These are phyloP conservation scores for Hipposideros armiger DNA, from an alignment of 2,113 vertebrate genomes.

Conservation along the genomic window DNA sequence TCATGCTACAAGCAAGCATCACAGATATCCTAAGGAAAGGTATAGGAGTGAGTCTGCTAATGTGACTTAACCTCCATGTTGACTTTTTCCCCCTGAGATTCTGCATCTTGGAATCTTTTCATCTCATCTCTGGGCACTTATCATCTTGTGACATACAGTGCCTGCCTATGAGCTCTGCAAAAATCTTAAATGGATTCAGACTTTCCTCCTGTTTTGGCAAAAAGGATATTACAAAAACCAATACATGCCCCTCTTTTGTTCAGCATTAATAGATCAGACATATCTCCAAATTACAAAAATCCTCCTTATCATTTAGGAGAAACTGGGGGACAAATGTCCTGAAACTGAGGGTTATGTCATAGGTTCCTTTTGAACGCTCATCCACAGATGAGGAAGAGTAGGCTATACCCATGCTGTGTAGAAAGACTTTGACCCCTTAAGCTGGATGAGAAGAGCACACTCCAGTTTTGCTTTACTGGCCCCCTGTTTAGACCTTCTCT, in stretches of 20 bases:
- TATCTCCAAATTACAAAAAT: neutral
- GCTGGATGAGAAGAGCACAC: neutral
- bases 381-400: neutral
- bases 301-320: neutral
- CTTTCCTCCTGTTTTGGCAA: slow-evolving; percentile 3
- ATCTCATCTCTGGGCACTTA: neutral
- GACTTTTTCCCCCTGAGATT: neutral
- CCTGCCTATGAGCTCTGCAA: neutral
- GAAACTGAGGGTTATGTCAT: neutral
- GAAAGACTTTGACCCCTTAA: neutral
- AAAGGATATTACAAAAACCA: neutral
- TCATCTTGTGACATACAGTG: neutral
- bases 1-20: neutral
- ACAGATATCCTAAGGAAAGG: neutral
- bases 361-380: neutral
- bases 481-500: neutral
- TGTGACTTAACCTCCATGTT: neutral
- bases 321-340: neutral
- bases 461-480: neutral
- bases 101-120: neutral
- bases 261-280: slow-evolving; percentile 20
- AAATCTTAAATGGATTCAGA: slow-evolving; percentile 22
- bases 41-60: neutral
- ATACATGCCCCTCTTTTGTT: neutral
- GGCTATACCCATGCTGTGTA: neutral